These are phyloP conservation scores for Leucophenga varia DNA, from an alignment of 1,140 invertebrate species.

Conservation along the genomic window DNA sequence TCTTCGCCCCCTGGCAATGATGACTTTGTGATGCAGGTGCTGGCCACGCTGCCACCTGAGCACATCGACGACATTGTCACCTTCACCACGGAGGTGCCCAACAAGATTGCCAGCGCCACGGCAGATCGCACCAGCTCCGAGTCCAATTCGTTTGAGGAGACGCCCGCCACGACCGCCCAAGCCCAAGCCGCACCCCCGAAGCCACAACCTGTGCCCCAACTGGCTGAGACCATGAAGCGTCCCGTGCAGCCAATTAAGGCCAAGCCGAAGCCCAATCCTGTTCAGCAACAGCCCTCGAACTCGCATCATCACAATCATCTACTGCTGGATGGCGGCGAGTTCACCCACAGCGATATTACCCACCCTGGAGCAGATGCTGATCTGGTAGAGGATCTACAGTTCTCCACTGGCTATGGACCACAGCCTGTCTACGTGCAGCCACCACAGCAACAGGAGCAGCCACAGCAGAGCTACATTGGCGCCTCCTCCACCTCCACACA, in stretches of 20 bases:
- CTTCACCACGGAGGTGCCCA: constrained; percentile 48
- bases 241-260: constrained; percentile 26
- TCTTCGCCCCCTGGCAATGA: constrained; percentile 40
- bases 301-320: constrained; percentile 39
- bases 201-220: constrained; percentile 25
- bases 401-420: constrained; percentile 51
- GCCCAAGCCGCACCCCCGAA: constrained; percentile 1
- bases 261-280: neutral
- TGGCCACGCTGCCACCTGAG: constrained; percentile 40
- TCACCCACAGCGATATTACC: constrained; percentile 54
- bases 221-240: constrained; percentile 27
- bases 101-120: constrained; percentile 31
- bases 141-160: constrained; percentile 42
- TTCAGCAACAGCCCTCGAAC: constrained; percentile 7
- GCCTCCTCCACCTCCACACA: neutral
- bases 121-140: constrained; percentile 40
- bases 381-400: constrained; percentile 49
- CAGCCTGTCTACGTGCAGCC: constrained; percentile 41
- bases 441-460: constrained; percentile 18
- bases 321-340: constrained; percentile 38
- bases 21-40: constrained; percentile 45
- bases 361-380: constrained; percentile 53
- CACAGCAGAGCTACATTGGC: neutral
- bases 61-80: constrained; percentile 27
- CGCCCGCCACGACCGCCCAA: constrained; percentile 3